phyloP scores from a whole-genome alignment of 2,888 invertebrate genomes.

The Amblyjoppa fuscipennis region DNA sequence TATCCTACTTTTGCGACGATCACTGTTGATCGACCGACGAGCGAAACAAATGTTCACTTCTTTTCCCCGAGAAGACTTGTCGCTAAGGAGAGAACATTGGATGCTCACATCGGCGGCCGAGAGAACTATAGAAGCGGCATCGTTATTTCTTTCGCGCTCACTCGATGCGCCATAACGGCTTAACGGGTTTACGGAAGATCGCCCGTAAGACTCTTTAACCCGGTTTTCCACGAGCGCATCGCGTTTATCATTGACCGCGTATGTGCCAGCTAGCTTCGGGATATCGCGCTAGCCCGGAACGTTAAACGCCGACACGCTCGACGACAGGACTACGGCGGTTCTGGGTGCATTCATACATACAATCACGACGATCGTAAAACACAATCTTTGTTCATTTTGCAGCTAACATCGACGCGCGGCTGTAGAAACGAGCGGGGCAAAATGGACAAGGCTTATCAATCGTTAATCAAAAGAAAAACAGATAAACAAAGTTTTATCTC shows the following conservation, averaged over 20 bases:
- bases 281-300: slow-evolving; percentile 20
- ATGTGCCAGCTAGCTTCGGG: slow-evolving; percentile 11
- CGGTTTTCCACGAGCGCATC: slow-evolving; percentile 69
- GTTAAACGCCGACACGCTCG: slow-evolving; percentile 21
- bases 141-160: slow-evolving; percentile 49
- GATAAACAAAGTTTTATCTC: background rate
- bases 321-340: background rate
- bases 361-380: background rate
- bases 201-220: slow-evolving; percentile 73
- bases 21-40: background rate
- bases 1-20: background rate
- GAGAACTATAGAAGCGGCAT: background rate
- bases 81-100: background rate
- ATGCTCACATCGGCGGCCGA: background rate
- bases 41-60: background rate
- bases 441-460: background rate
- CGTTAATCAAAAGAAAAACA: background rate
- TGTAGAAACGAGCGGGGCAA: background rate
- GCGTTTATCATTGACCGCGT: slow-evolving; percentile 50
- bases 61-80: background rate
- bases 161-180: slow-evolving; percentile 69
- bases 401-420: background rate
- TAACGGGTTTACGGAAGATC: slow-evolving; percentile 76
- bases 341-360: background rate
- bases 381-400: background rate